Base-by-base conservation (phyloP, 2,888 invertebrate genomes). In the Epirrhoe tristata region DNA sequence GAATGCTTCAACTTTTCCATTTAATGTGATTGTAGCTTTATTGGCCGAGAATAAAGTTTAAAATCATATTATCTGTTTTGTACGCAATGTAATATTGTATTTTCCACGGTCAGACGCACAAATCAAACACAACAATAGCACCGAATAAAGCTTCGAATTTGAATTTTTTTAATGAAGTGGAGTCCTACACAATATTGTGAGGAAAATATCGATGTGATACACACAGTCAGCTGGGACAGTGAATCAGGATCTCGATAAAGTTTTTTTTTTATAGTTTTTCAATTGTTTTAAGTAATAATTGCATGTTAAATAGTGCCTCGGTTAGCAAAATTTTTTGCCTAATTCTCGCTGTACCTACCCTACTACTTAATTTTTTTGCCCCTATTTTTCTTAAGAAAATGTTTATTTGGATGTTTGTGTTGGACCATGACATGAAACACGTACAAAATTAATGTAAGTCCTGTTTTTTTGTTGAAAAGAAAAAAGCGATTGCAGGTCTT, bases 151-250 rank as follows among this genome's bases (percentile, higher is more conserved):
- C 80, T 81, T 82, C 81, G 87, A 88, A 88, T 89, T 90, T 89
- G 83, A 87, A 86, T 80, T 84, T 89, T 89, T 89, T 91, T 90
- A 92, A 92, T 91, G 91, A 90, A 92, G 87, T 90, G 84, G 82
- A 52, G 83, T 79, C 84, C 83, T 82, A 83, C 83, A 88, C 85
- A 85, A 87, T 89, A 87, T 86, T 87, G 86, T 87, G 85, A 85
- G 79, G 85, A 86, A 91, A 90, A 89, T 88, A 89, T 82, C 77
- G 79, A 74, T 83, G 58, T 60, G 74, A 79, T 77, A 87, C 83
- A 84, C 78, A 87, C 82, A 59, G 80, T 34, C 17, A 50, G 6
- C 54, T 4, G 14, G 5, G 36, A 32, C 8, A 36, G 16, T 8
- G 31, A 54, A 58, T 31, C 4, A 39, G n/a, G 48, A 48, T 14